Conservation (phyloP, 2,888 invertebrate species). For the Pogonocherus hispidulus region DNA sequence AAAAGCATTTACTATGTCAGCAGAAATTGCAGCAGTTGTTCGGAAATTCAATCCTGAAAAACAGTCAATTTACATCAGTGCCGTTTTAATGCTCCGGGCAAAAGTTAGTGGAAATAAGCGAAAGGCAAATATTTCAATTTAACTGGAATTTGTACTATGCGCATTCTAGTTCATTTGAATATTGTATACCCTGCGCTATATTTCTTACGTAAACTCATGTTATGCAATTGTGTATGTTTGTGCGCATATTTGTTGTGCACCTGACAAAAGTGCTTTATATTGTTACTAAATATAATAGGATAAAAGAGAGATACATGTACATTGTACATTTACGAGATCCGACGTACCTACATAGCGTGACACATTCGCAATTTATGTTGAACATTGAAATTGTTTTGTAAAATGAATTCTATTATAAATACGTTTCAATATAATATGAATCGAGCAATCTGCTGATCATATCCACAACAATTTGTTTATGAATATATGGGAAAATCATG, state of each 20-base stretch:
- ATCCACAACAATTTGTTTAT: too few relatives aligned
- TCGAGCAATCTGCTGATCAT: too few relatives aligned
- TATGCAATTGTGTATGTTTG: background rate
- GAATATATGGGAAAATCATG: too few relatives aligned
- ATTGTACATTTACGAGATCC: background rate
- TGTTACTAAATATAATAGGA: background rate
- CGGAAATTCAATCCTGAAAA: background rate
- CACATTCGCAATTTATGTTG: background rate
- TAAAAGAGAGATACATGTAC: background rate
- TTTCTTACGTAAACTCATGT: background rate
- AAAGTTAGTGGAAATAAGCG: background rate
- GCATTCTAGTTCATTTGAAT: background rate
- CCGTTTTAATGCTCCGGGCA: background rate
- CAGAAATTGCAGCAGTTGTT: too few relatives aligned
- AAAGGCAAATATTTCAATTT: conserved; percentile 1
- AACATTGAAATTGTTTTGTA: background rate
- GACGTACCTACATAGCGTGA: background rate
- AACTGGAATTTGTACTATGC: background rate
- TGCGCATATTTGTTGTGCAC: background rate
- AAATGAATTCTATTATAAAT: background rate
- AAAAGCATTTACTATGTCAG: too few relatives aligned
- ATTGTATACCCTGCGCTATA: background rate
- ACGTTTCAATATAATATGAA: too few relatives aligned
- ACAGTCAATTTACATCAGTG: background rate
- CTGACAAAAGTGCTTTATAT: background rate